Conservation (phyloP, 2,888 invertebrate genomes). For the Podabrus alpinus region DNA sequence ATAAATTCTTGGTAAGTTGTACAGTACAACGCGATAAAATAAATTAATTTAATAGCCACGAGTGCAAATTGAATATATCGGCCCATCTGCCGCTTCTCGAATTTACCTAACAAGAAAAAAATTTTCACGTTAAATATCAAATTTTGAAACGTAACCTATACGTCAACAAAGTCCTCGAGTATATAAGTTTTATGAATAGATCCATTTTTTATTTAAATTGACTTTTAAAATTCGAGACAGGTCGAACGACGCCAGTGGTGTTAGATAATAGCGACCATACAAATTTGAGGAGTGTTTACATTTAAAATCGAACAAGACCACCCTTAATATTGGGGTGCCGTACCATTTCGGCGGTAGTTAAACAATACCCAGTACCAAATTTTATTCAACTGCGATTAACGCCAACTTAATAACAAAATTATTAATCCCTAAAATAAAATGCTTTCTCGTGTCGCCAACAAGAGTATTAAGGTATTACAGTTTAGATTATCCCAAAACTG, state of each 20-base stretch:
- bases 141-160: neutral
- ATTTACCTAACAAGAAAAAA: neutral
- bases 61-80: neutral
- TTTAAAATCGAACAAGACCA: conserved; percentile 37
- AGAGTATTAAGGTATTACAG: neutral
- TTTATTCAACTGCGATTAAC: neutral
- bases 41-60: neutral
- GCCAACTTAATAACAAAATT: neutral
- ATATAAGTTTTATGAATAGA: neutral
- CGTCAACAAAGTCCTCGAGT: neutral
- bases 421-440: neutral
- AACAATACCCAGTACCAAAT: neutral
- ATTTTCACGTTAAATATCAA: neutral
- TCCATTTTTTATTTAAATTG: conserved; percentile 27
- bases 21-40: neutral
- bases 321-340: conserved; percentile 32
- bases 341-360: conserved; percentile 5
- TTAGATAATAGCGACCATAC: conserved; percentile 36
- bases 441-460: neutral
- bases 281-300: conserved; percentile 38
- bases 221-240: conserved; percentile 34
- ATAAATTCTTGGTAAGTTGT: neutral
- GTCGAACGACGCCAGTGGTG: conserved; percentile 35
- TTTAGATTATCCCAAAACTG: neutral
- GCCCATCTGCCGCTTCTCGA: neutral